These are phyloP conservation scores for Zoanthus gigantus DNA, from an alignment of 92 coral and sea anemone species.

Conservation along the genomic window DNA sequence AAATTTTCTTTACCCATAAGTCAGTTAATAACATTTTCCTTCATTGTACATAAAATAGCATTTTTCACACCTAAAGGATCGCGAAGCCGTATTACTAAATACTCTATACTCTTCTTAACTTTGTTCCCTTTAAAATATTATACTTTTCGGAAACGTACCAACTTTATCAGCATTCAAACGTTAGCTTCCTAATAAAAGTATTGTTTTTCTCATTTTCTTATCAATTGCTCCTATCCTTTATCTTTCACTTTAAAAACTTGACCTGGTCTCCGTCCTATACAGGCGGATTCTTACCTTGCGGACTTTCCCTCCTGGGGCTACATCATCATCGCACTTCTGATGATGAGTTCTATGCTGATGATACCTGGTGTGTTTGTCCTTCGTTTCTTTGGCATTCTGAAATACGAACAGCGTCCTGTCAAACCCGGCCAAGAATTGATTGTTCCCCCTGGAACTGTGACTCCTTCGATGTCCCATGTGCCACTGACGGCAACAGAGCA, in stretches of 20 bases:
- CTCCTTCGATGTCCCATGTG: constrained; percentile 78
- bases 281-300: constrained; percentile 72
- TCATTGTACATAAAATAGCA: too few relatives aligned
- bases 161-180: too few relatives aligned
- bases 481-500: constrained; percentile 71
- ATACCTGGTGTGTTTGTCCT: constrained; percentile 76
- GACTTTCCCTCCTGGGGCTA: constrained; percentile 81
- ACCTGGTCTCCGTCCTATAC: neutral
- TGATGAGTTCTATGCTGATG: constrained; percentile 58
- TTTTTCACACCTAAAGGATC: too few relatives aligned
- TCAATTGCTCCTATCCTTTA: too few relatives aligned
- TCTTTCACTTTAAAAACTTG: neutral
- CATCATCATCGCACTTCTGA: constrained; percentile 70
- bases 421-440: constrained; percentile 57
- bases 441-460: constrained; percentile 77
- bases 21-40: too few relatives aligned
- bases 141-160: too few relatives aligned
- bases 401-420: constrained; percentile 57
- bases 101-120: too few relatives aligned
- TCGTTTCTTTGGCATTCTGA: constrained; percentile 74
- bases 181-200: too few relatives aligned
- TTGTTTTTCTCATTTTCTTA: too few relatives aligned
- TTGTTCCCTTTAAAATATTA: too few relatives aligned
- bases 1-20: too few relatives aligned
- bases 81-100: too few relatives aligned